These are phyloP conservation scores for Sipunculus nudus DNA, from an alignment of 2,888 invertebrate species.

Conservation along the genomic window DNA sequence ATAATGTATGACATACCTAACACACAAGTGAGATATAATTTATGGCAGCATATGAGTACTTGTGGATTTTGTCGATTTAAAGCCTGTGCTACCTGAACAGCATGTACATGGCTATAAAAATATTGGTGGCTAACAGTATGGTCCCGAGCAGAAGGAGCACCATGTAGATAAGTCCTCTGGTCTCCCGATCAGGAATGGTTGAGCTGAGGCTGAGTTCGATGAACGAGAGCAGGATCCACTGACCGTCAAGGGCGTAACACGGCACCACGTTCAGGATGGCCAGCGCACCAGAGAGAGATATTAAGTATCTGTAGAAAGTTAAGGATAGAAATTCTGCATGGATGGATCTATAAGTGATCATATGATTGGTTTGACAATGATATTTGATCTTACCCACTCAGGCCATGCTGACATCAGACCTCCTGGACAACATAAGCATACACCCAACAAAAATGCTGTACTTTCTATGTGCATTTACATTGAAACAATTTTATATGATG, in stretches of 20 bases:
- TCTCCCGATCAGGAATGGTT: constrained; percentile 52
- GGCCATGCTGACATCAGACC: too few species aligned
- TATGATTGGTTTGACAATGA: too few species aligned
- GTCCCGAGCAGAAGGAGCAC: constrained; percentile 80
- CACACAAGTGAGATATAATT: too few species aligned
- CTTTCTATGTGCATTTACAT: too few species aligned
- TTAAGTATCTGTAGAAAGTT: constrained; percentile 70
- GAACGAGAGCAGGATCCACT: constrained; percentile 78
- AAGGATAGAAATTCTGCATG: constrained; percentile 47
- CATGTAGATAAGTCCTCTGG: constrained; percentile 73
- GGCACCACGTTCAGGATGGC: constrained; percentile 91
- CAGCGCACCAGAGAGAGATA: constrained; percentile 83
- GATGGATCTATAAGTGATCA: too few species aligned
- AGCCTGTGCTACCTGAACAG: constrained; percentile 44
- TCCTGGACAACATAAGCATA: too few species aligned
- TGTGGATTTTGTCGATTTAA: too few species aligned
- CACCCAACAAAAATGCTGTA: too few species aligned
- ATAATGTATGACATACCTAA: too few species aligned
- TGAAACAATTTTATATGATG: too few species aligned
- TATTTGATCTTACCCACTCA: too few species aligned
- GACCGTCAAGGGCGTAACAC: constrained; percentile 92
- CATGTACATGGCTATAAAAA: constrained; percentile 70
- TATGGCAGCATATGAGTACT: too few species aligned
- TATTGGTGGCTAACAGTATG: constrained; percentile 74
- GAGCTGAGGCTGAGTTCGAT: constrained; percentile 60